These are phyloP conservation scores for Megaleporinus macrocephalus DNA, from an alignment of 2,113 vertebrate species.

Conservation along the genomic window DNA sequence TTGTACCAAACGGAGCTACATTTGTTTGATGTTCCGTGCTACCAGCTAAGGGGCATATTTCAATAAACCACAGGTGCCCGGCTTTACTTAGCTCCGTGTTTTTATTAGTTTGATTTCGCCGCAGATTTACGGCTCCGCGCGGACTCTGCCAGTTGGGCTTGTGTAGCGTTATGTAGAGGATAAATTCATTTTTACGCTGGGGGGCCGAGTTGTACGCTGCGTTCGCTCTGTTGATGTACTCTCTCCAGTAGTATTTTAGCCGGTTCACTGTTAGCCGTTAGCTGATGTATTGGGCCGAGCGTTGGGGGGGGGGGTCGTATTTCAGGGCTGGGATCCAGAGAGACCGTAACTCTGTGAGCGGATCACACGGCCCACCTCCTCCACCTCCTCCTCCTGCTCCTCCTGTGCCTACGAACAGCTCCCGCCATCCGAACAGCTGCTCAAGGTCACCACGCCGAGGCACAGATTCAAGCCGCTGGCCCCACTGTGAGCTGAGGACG, in stretches of 20 bases:
- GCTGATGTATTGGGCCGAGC: neutral
- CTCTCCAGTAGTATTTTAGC: constrained; percentile 31
- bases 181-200: constrained; percentile 31
- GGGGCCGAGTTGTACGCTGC: constrained; percentile 4
- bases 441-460: constrained; percentile 61
- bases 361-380: constrained; percentile 34
- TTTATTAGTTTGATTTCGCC: constrained; percentile 50
- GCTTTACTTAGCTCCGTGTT: constrained; percentile 21
- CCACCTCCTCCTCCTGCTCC: neutral
- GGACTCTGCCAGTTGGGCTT: neutral
- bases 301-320: constrained; percentile 28
- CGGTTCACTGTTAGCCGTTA: neutral
- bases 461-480: constrained; percentile 48
- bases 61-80: constrained; percentile 29
- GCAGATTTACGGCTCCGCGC: constrained; percentile 37
- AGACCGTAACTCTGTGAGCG: constrained; percentile 34
- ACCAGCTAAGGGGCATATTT: constrained; percentile 3
- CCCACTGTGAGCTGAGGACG: constrained; percentile 9
- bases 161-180: constrained; percentile 27
- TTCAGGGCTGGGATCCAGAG: constrained; percentile 14
- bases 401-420: neutral
- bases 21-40: constrained; percentile 45
- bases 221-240: constrained; percentile 36
- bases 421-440: constrained; percentile 21
- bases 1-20: constrained; percentile 17